A percentile compares a stretch with the other conserved stretches of the same genome.
phyloP scores from a whole-genome alignment of 2,888 invertebrate genomes.

The Xestia sexstrigata region DNA sequence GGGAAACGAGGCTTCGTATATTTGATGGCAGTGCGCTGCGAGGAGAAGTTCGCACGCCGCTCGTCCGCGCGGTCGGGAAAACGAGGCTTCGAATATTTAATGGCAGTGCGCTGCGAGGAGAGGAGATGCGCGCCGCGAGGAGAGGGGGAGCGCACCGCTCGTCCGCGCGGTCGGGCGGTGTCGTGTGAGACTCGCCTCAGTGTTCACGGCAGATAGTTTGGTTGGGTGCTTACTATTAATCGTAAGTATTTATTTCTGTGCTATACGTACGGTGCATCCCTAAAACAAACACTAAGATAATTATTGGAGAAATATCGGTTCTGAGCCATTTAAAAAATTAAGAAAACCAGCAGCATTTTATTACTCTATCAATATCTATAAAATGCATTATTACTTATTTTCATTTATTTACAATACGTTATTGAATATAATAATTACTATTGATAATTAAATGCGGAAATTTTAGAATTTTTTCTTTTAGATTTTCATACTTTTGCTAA shows the following conservation, averaged over 20 bases:
- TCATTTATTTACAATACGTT: neutral
- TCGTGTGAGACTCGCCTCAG: neutral
- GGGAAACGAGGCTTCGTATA: neutral
- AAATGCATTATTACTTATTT: conserved; percentile 1
- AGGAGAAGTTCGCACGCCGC: neutral
- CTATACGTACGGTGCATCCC: neutral
- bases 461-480: neutral
- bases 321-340: neutral
- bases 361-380: neutral
- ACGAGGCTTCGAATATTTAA: neutral
- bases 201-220: neutral
- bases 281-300: neutral
- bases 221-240: neutral
- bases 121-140: too few relatives aligned
- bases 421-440: neutral
- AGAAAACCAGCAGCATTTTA: neutral
- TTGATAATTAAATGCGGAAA: neutral
- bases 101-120: neutral
- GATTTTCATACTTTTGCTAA: neutral
- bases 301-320: neutral
- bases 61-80: neutral
- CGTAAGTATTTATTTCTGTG: neutral
- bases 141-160: too few relatives aligned
- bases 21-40: neutral
- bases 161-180: neutral